Percentiles rank a stretch among this genome's conserved stretches.
Conservation (phyloP, 1,140 invertebrate species). For the Acromyrmex echinatior region DNA sequence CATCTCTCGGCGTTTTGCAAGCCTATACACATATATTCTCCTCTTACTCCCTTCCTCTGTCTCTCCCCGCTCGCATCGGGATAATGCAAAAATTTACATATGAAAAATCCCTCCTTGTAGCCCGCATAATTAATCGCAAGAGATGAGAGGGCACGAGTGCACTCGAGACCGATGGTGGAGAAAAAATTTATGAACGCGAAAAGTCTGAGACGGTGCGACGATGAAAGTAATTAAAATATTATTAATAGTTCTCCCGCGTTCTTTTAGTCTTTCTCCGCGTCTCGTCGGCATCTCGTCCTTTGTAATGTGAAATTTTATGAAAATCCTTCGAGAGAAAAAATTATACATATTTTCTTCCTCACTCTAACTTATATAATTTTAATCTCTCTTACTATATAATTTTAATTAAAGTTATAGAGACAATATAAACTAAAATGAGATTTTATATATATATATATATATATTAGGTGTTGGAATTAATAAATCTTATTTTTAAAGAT, state of each 20-base stretch:
- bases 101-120: conserved; percentile 40
- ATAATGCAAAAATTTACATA: conserved; percentile 53
- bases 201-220: background rate
- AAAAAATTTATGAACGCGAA: conserved; percentile 25
- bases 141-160: background rate
- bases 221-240: conserved; percentile 42
- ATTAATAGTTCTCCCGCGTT: background rate
- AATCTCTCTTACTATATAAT: too few relatives aligned
- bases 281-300: background rate
- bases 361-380: too few relatives aligned
- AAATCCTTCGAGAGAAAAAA: too few relatives aligned
- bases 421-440: too few relatives aligned
- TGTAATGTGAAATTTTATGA: background rate
- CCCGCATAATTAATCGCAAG: conserved; percentile 43
- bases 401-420: too few relatives aligned
- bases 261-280: background rate
- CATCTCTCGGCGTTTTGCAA: conserved; percentile 19
- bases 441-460: too few relatives aligned
- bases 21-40: conserved; percentile 35
- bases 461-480: too few relatives aligned
- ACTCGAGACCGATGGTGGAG: background rate
- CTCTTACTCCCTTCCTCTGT: background rate
- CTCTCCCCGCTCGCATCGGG: background rate
- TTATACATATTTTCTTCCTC: too few relatives aligned
- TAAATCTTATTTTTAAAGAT: too few relatives aligned